These are phyloP conservation scores for Gadus macrocephalus DNA, from an alignment of 2,113 vertebrate species.

Conservation along the genomic window DNA sequence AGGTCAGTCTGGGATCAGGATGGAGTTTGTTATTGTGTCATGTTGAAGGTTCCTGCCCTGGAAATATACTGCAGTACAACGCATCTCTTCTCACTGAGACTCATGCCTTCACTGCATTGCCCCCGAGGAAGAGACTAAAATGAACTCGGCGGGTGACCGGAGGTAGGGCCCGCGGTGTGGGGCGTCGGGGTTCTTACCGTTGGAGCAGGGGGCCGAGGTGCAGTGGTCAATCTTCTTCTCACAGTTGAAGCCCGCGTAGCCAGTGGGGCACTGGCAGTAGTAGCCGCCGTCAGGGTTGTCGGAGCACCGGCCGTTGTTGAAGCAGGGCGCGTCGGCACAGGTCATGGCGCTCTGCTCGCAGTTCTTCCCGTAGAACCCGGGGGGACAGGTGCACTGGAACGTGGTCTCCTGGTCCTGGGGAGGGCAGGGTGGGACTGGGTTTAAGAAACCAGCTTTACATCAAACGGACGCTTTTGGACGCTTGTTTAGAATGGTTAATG, in stretches of 20 bases:
- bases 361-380: slow-evolving; percentile 91
- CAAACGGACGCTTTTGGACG: too few species aligned
- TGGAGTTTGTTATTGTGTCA: neutral
- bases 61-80: neutral
- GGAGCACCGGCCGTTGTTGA: slow-evolving; percentile 86
- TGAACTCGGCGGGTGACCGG: too few species aligned
- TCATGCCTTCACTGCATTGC: too few species aligned
- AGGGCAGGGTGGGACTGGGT: neutral
- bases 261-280: slow-evolving; percentile 85
- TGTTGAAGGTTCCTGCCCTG: neutral
- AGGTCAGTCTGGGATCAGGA: neutral
- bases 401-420: slow-evolving; percentile 88
- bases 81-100: too few species aligned
- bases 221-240: slow-evolving; percentile 97
- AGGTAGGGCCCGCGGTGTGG: too few species aligned
- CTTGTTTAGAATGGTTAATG: too few species aligned
- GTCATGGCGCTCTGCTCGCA: slow-evolving; percentile 96
- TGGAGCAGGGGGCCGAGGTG: slow-evolving; percentile 87
- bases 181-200: slow-evolving; percentile 73
- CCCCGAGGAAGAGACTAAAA: too few species aligned
- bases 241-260: slow-evolving; percentile 94
- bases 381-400: slow-evolving; percentile 88
- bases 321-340: slow-evolving; percentile 92
- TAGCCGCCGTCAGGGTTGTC: slow-evolving; percentile 91
- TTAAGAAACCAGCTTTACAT: too few species aligned